Percentiles rank a stretch among this genome's conserved stretches.
Conservation (phyloP, 2,113 vertebrate species). For the Leuciscus idus region DNA sequence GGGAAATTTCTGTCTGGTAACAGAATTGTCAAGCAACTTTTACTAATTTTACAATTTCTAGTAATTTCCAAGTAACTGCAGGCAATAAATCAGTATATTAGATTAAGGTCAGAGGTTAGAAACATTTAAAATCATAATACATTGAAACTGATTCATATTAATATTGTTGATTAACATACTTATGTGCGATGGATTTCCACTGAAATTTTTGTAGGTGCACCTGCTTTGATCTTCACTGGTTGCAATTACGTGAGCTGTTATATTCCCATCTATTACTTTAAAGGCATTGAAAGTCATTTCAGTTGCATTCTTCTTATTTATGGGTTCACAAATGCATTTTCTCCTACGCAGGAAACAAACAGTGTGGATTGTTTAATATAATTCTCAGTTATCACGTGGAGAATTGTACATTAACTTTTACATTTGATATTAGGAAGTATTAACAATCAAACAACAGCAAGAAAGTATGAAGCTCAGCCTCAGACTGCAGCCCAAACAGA, state of each 20-base stretch:
- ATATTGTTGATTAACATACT: conserved; percentile 54
- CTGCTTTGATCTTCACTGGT: conserved; percentile 24
- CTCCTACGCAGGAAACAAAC: conserved; percentile 9
- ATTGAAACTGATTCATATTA: neutral
- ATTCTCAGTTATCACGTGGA: neutral
- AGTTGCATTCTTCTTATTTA: neutral
- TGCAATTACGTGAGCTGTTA: conserved; percentile 62
- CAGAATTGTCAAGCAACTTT: neutral
- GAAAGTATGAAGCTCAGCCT: neutral
- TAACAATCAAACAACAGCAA: neutral
- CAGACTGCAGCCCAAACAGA: neutral
- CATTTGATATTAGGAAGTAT: neutral
- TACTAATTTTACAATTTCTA: neutral
- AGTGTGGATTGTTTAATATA: neutral
- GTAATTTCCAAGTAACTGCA: neutral
- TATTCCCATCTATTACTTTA: accelerated
- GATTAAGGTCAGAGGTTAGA: neutral
- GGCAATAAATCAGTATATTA: neutral
- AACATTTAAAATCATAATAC: neutral
- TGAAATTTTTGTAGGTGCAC: conserved; percentile 67
- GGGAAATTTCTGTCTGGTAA: neutral
- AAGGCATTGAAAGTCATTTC: accelerated
- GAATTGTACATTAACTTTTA: neutral
- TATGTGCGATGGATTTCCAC: conserved; percentile 40
- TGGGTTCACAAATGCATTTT: neutral